Percentiles rank a stretch among this genome's conserved stretches.
Evolutionary conservation across 1,140 invertebrate species (phyloP).

Genomic region (Hestina assimilis): DNA sequence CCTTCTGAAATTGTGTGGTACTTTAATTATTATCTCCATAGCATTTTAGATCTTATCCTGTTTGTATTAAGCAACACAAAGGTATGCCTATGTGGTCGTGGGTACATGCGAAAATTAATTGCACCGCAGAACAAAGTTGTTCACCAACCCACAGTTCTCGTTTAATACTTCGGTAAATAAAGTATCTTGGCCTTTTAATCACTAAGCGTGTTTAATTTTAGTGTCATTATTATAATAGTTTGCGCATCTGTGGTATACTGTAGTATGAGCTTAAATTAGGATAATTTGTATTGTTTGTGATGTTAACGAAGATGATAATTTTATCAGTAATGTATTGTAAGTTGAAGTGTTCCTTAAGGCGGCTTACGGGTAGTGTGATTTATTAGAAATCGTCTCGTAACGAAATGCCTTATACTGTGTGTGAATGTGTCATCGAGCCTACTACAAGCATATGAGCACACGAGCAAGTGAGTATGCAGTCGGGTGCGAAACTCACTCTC

Average conservation of each 20-base stretch:
- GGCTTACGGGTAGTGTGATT: no score
- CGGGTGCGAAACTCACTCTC: no score
- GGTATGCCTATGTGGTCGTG: background rate
- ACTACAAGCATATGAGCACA: no score
- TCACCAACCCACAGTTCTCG: conserved; percentile 22
- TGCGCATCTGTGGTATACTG: background rate
- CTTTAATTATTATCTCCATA: background rate
- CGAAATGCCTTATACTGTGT: no score
- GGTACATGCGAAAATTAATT: conserved; percentile 20
- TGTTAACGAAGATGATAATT: no score
- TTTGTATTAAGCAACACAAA: background rate
- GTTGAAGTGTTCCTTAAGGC: no score
- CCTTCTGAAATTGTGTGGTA: conserved; percentile 3
- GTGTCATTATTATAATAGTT: background rate
- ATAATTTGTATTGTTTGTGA: no score
- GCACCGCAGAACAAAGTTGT: conserved; percentile 23
- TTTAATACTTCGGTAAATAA: conserved; percentile 24
- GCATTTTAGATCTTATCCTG: background rate
- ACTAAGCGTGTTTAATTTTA: conserved; percentile 9
- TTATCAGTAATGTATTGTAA: no score
- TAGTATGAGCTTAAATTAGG: no score
- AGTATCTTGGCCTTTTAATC: conserved; percentile 17
- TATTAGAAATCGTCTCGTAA: no score
- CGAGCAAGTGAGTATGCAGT: no score
- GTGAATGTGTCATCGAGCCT: no score